These are phyloP conservation scores for Heliocidaris erythrogramma DNA, from an alignment of 35 echinoderm and acorn worm genomes.

Conservation along the genomic window DNA sequence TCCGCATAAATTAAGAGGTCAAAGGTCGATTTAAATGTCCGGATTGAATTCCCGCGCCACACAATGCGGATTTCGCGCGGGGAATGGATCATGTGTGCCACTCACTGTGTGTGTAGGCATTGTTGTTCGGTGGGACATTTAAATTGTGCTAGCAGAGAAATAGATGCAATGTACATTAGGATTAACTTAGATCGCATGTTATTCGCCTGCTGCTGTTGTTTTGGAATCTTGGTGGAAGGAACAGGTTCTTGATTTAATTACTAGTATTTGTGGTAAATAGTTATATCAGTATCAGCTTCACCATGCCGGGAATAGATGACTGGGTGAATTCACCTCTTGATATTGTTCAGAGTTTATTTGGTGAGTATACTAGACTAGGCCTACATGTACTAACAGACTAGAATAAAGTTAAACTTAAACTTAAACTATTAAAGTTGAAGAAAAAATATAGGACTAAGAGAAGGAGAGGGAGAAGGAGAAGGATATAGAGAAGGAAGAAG, in stretches of 20 bases:
- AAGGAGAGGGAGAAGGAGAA: background rate
- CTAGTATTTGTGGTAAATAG: background rate
- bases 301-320: constrained; percentile 75
- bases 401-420: too few relatives aligned
- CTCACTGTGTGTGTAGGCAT: background rate
- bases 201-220: background rate
- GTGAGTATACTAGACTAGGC: too few relatives aligned
- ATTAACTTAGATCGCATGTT: too few relatives aligned
- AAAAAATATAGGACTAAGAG: too few relatives aligned
- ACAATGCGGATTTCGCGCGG: constrained; percentile 39
- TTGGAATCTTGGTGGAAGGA: too few relatives aligned
- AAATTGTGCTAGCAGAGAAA: background rate
- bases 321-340: constrained; percentile 81
- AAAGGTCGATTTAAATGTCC: constrained; percentile 53
- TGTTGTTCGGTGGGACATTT: constrained; percentile 24
- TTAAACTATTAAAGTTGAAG: too few relatives aligned
- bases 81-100: constrained; percentile 44
- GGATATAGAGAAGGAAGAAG: constrained; percentile 42
- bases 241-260: background rate
- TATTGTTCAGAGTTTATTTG: constrained; percentile 76
- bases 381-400: too few relatives aligned
- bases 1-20: background rate
- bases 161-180: too few relatives aligned
- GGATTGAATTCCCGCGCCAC: constrained; percentile 26
- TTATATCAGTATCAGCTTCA: constrained; percentile 24